Evolutionary conservation across 2,113 vertebrate genomes (phyloP).

Genomic region (Hippolais icterina): DNA sequence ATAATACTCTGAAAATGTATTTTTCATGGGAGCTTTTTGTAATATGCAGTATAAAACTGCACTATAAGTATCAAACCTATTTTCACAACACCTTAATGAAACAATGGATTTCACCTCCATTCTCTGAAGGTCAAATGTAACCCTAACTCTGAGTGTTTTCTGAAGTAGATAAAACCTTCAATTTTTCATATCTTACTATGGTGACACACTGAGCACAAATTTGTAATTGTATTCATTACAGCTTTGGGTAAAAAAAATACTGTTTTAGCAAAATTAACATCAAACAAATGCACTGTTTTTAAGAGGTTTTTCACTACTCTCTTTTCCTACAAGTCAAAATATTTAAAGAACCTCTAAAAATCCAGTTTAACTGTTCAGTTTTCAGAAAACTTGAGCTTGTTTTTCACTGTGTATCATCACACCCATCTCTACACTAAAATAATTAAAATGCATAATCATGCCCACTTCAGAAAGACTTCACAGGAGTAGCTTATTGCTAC

Average conservation of each 20-base stretch:
- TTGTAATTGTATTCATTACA: neutral
- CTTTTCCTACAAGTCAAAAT: neutral
- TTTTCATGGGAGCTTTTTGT: neutral
- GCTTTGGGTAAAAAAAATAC: neutral
- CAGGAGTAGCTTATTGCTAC: neutral
- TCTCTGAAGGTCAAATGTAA: neutral
- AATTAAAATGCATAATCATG: neutral
- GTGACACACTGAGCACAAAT: neutral
- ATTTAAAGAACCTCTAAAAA: neutral
- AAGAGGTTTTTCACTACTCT: neutral
- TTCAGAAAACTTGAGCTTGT: neutral
- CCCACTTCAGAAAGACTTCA: neutral
- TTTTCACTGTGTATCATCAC: neutral
- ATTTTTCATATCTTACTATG: neutral
- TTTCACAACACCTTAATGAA: neutral
- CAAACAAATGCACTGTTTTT: rapidly evolving
- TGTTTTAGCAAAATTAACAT: neutral
- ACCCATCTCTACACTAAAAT: neutral
- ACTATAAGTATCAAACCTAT: neutral
- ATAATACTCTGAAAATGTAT: neutral
- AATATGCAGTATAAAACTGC: neutral
- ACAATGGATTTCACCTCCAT: neutral
- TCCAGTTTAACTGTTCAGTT: neutral
- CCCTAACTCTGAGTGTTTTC: neutral
- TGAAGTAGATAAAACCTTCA: neutral